Evolutionary conservation across 2,888 invertebrate genomes (phyloP).

Genomic region (Mimumesa dahlbomi): DNA sequence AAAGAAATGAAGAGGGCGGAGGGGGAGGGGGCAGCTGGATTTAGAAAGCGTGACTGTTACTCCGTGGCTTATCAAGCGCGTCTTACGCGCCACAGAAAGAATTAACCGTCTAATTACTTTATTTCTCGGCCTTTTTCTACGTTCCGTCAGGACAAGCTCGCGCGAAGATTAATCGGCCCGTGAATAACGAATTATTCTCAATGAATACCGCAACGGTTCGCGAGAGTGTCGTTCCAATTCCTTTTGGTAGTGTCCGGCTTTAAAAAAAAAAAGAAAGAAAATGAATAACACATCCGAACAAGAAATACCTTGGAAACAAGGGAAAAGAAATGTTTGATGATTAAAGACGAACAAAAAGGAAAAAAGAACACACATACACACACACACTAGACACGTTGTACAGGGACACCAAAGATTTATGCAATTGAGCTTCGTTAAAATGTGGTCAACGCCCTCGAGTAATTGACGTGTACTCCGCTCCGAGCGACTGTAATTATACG

Average conservation of each 20-base stretch:
- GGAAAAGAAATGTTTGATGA: neutral
- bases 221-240: neutral
- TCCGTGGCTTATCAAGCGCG: conserved; percentile 28
- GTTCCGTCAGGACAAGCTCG: neutral
- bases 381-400: too few species aligned
- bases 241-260: too few species aligned
- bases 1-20: conserved; percentile 24
- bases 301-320: too few species aligned
- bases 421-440: conserved; percentile 58
- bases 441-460: conserved; percentile 58
- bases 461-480: conserved; percentile 49
- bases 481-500: conserved; percentile 47
- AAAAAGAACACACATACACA: too few species aligned
- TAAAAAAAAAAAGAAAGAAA: too few species aligned
- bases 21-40: conserved; percentile 25
- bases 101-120: conserved; percentile 40
- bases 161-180: neutral
- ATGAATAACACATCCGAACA: too few species aligned
- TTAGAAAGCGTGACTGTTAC: conserved; percentile 62
- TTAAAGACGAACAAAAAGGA: too few species aligned
- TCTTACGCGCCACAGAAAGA: conserved; percentile 31
- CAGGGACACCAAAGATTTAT: conserved; percentile 41
- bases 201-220: neutral
- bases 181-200: neutral
- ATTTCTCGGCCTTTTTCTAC: conserved; percentile 8